Conservation (phyloP, 2,888 invertebrate genomes). For the Mylabris sibirica region DNA sequence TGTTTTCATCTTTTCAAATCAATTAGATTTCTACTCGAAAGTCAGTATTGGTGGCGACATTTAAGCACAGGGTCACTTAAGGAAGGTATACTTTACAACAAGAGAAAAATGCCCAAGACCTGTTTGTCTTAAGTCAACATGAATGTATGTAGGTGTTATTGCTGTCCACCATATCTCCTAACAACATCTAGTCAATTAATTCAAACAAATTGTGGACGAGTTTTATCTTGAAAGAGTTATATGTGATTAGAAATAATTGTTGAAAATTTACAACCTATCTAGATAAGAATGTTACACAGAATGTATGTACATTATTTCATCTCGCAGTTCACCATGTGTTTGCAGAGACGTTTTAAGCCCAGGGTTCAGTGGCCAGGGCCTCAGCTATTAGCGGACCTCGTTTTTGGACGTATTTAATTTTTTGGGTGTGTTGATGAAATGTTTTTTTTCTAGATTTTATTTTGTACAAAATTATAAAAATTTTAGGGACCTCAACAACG, state of each 20-base stretch:
- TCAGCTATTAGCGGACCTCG: no score
- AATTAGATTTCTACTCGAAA: constrained; percentile 5
- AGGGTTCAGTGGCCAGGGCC: no score
- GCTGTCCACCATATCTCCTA: constrained; percentile 20
- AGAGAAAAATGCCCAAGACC: constrained; percentile 9
- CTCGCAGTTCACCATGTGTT: background rate
- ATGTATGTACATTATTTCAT: no score
- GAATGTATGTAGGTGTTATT: constrained; percentile 22
- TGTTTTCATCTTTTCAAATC: constrained; percentile 29
- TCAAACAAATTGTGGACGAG: constrained; percentile 23
- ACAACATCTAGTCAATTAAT: constrained; percentile 22
- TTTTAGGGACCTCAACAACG: no score
- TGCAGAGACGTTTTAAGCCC: no score
- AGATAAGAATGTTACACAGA: no score
- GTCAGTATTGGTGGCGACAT: background rate
- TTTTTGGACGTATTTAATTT: no score
- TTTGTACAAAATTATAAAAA: no score
- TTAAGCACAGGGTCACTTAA: constrained; percentile 17
- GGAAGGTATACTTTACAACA: constrained; percentile 3
- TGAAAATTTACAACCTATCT: constrained; percentile 20
- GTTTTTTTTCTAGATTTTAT: no score
- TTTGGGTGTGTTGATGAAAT: no score
- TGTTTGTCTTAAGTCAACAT: background rate
- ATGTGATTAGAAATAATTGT: constrained; percentile 17
- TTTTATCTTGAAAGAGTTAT: constrained; percentile 20